Evolutionary conservation across 92 coral and sea anemone species (phyloP), one percentile per base, ranked within the genome.

Genomic region (Epizoanthus illoricatus): DNA sequence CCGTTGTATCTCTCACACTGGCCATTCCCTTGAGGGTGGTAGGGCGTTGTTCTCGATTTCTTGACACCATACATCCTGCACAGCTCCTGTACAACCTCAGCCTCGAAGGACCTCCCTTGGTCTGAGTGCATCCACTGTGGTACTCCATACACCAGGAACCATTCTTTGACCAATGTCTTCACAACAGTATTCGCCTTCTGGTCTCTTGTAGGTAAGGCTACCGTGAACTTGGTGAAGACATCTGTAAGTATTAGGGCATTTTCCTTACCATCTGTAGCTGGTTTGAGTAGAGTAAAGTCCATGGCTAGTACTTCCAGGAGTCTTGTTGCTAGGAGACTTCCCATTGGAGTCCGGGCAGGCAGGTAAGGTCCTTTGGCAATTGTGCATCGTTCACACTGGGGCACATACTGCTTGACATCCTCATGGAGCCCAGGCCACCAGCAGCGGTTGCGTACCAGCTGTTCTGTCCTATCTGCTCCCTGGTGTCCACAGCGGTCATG

Each of bases 1-100:
- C 90, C 76, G 40, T 87, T 90, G 60, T 79, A 90, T 9, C 93
- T 49, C 84, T 84, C 88, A 56, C 93, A 90, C 81, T 84, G 93
- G 39, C 88, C 93, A 66, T 90, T 87, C 4, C 90, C 90, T 69
- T 84, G 59, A 3, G 94, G 94, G 67, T 84, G 91, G 84, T 90
- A 90, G 11, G 89, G 91, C 5, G 91, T 88, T 23, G 87, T 88
- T 18, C 91, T 69, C 6, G 85, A 70, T 71, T 90, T 90, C 86
- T 80, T 80, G 28, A 88, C 69, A 47, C 84, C 80, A 80, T 90
- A 88, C 23, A 90, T 69, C 2, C 63, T 56, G 60, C 94, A 90
- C 12, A 90, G 85, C 75, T 85, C 94, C 67, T 88, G 71, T 5
- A 90, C 73, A 11, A 90, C 68, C 59, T 87, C 90, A 28, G 82